Evolutionary conservation across 2,888 invertebrate species (phyloP).

Genomic region (Melieria picta): DNA sequence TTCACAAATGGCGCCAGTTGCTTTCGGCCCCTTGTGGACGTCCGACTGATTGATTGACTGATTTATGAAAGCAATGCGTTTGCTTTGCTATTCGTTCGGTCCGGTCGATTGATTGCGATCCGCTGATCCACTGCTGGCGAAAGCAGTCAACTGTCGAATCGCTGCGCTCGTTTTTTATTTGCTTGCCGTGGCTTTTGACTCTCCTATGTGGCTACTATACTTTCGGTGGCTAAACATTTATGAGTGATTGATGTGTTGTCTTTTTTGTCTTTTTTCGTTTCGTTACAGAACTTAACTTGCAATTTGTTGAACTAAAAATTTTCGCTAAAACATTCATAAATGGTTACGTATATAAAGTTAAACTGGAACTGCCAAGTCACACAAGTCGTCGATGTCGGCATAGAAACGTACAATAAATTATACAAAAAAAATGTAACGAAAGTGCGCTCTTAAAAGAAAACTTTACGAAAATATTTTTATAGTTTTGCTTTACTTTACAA

Average conservation of each 20-base stretch:
- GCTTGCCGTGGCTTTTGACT: no score
- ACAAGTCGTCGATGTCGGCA: not conserved
- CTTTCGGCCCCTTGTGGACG: no score
- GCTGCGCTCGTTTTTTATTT: no score
- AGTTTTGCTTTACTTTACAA: no score
- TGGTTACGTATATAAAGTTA: not conserved
- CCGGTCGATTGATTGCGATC: no score
- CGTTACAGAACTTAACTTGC: conserved; percentile 17
- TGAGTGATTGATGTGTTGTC: not conserved
- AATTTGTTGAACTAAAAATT: conserved; percentile 29
- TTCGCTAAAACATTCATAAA: not conserved
- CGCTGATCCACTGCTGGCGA: no score
- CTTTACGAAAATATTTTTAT: not conserved
- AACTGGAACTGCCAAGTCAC: no score
- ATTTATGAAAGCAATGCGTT: no score
- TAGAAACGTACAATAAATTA: not conserved
- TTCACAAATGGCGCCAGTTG: conserved; percentile 30
- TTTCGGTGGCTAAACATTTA: not conserved
- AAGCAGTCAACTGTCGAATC: no score
- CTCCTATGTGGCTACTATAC: not conserved
- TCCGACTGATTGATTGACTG: no score
- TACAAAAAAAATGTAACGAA: not conserved
- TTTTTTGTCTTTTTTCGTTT: conserved; percentile 21
- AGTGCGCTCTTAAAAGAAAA: conserved; percentile 11
- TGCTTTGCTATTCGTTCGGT: no score